Base-by-base conservation (phyloP, 2,888 invertebrate genomes). In the Drosophila prostipennis region DNA sequence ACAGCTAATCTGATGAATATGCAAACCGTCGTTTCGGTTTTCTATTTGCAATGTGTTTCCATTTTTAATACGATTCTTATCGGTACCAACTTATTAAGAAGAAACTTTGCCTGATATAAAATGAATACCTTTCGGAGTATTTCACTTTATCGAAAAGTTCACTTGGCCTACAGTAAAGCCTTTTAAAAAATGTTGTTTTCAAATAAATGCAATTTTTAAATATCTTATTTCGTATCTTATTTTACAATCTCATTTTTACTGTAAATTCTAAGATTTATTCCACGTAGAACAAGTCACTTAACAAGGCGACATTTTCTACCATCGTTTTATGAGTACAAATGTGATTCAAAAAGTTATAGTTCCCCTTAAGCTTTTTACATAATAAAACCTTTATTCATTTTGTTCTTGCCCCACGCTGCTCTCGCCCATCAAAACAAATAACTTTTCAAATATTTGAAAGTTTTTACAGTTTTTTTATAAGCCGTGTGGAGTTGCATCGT, bases 391-490 rank as follows among this genome's bases (percentile, higher is more conserved):
- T 59, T 45, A 60, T 58, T 36, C 36, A 43, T 19, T 59, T 45
- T 16, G 60, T 42, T 14, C 23, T 26, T 5, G 45, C n/a, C 13
- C 43, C n/a, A 26, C 10, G 29, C 60, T 43, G 26, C 57, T 29
- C 26, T 6, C 13, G 16, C 8, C 26, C 19, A 34, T 58, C 29
- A 37, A 39, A 51, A 64, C 52, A 43, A 64, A 63, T 36, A 63
- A 42, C 16, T 63, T 46, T 58, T 26, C 16, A n/a, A 48, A 63
- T 46, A 61, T 48, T 63, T 48, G 48, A 36, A 45, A 52, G 26
- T 52, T 64, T 64, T 37, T 63, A 61, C 63, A 43, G 56, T 53
- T 56, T 16, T 16, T 36, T 23, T 53, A 56, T 56, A 53, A 16
- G 34, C 37, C 26, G 34, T 67, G 36, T 16, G 8, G 64, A 48